Conservation (phyloP, 1,140 invertebrate genomes). For the Pseudoatta argentina region DNA sequence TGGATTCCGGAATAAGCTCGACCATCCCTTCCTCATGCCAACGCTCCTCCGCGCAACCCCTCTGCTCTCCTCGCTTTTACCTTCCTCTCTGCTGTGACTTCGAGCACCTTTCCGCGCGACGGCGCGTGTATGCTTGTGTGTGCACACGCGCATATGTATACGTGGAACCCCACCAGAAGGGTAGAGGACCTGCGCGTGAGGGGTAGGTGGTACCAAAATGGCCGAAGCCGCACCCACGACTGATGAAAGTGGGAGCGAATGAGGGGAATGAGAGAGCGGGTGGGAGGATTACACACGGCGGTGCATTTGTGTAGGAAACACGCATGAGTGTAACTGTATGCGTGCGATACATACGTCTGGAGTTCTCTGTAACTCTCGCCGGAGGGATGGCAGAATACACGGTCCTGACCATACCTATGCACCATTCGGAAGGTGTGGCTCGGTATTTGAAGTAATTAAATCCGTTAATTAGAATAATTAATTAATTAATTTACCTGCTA, state of each 20-base stretch:
- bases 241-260: constrained; percentile 73
- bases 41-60: constrained; percentile 42
- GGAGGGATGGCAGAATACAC: constrained; percentile 56
- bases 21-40: constrained; percentile 64
- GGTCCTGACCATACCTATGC: constrained; percentile 74
- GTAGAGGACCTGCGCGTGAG: constrained; percentile 75
- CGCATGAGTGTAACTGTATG: constrained; percentile 40
- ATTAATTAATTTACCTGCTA: constrained; percentile 71
- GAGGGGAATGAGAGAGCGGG: constrained; percentile 74
- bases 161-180: constrained; percentile 60
- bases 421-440: constrained; percentile 73
- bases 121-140: constrained; percentile 65
- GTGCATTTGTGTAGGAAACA: constrained; percentile 48
- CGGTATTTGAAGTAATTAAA: constrained; percentile 64
- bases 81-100: constrained; percentile 53
- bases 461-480: constrained; percentile 55
- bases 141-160: constrained; percentile 68
- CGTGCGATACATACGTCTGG: constrained; percentile 39
- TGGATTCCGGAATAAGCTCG: constrained; percentile 84
- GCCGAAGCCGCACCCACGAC: constrained; percentile 79
- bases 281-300: constrained; percentile 63
- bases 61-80: constrained; percentile 14
- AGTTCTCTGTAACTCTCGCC: constrained; percentile 67
- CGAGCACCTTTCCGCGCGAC: constrained; percentile 69
- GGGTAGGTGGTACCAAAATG: constrained; percentile 84